Percentiles rank a stretch among this genome's conserved stretches.
Evolutionary conservation across 2,888 invertebrate species (phyloP).

Genomic region (Meiosimyza platycephala): DNA sequence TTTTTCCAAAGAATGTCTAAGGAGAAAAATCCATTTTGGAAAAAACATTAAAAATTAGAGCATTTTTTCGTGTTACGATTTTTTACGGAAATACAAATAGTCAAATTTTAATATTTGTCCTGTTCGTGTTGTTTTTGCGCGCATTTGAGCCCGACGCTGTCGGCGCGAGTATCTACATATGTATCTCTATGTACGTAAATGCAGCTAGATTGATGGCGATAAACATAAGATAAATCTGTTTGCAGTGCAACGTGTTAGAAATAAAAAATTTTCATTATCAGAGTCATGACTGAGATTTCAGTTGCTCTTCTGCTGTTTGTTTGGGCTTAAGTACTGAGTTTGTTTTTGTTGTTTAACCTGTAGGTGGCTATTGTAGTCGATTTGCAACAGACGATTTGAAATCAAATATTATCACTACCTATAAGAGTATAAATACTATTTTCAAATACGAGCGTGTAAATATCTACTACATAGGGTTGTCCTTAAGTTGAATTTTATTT

Average conservation of each 20-base stretch:
- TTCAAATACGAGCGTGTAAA: too few relatives aligned
- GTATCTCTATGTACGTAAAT: background rate
- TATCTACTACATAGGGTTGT: too few relatives aligned
- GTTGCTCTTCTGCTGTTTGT: background rate
- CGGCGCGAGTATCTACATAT: background rate
- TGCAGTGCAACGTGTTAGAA: constrained; percentile 10
- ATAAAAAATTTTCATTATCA: constrained; percentile 5
- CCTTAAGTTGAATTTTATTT: too few relatives aligned
- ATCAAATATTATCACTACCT: too few relatives aligned
- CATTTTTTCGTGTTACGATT: constrained; percentile 9
- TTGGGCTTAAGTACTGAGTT: constrained; percentile 19
- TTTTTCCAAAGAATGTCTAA: too few relatives aligned
- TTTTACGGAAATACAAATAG: constrained; percentile 23
- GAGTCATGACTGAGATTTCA: constrained; percentile 9
- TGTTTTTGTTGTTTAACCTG: constrained; percentile 12
- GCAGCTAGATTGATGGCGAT: constrained; percentile 6
- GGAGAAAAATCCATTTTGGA: background rate
- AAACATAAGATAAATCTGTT: constrained; percentile 29
- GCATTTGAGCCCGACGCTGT: background rate
- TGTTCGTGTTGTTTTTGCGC: constrained; percentile 17
- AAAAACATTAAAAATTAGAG: constrained; percentile 32
- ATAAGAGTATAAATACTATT: too few relatives aligned
- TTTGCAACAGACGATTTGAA: too few relatives aligned
- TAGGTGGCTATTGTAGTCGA: constrained; percentile 22
- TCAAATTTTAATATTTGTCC: constrained; percentile 26